Evolutionary conservation across 2,888 invertebrate species (phyloP).

Genomic region (Danaus chrysippus): DNA sequence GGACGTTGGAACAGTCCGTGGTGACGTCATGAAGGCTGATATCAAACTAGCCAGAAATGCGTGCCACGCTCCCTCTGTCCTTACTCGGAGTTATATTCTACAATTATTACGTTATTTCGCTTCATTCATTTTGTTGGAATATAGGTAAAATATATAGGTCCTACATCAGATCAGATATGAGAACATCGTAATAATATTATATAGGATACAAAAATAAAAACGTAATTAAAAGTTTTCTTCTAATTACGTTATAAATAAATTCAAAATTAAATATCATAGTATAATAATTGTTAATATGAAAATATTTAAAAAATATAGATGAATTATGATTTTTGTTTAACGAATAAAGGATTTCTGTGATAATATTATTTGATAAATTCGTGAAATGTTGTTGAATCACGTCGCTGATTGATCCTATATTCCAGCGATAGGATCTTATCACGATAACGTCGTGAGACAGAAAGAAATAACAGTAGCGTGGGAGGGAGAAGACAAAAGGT

Average conservation of each 20-base stretch:
- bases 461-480: constrained; percentile 57
- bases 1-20: constrained; percentile 53
- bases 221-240: too few species aligned
- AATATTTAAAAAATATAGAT: neutral
- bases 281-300: neutral
- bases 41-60: constrained; percentile 76
- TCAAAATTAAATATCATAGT: too few species aligned
- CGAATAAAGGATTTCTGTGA: neutral
- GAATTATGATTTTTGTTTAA: neutral
- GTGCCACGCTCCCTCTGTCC: constrained; percentile 71
- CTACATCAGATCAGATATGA: neutral
- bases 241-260: too few species aligned
- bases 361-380: too few species aligned
- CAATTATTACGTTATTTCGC: constrained; percentile 40
- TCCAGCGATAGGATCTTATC: constrained; percentile 62
- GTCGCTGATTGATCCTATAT: constrained; percentile 67
- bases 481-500: constrained; percentile 67
- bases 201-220: too few species aligned
- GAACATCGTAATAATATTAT: neutral
- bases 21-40: constrained; percentile 72
- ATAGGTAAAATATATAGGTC: neutral
- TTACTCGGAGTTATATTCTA: constrained; percentile 63
- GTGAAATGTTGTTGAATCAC: constrained; percentile 51
- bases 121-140: constrained; percentile 10
- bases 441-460: constrained; percentile 57